phyloP scores from a whole-genome alignment of 2,888 invertebrate genomes.

The Coronaproctus castanopsis region DNA sequence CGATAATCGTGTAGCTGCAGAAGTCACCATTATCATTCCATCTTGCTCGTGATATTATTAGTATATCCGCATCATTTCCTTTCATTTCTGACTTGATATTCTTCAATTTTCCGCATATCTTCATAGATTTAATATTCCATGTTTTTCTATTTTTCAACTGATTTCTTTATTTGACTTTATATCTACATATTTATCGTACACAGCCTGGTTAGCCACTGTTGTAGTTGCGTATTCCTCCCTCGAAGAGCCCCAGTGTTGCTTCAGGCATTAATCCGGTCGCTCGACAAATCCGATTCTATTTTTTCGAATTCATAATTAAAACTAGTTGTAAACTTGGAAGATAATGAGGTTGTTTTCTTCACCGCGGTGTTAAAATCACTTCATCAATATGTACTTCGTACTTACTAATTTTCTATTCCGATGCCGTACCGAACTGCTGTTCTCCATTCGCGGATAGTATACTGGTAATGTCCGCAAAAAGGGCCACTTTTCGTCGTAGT shows the following conservation, averaged over 20 bases:
- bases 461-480: no score
- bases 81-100: no score
- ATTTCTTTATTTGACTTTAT: neutral
- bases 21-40: neutral
- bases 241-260: no score
- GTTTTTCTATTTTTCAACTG: neutral
- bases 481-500: no score
- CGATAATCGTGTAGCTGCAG: neutral
- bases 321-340: neutral
- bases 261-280: no score
- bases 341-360: neutral
- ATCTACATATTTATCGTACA: neutral
- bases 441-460: neutral
- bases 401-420: neutral
- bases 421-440: neutral
- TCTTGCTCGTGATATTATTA: neutral
- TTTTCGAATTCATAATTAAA: neutral
- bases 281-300: neutral
- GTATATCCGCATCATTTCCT: neutral
- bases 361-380: neutral
- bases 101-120: neutral
- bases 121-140: neutral
- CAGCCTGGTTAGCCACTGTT: neutral
- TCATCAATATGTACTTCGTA: neutral
- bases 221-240: neutral